A percentile compares a stretch with the other conserved stretches of the same genome.
These are phyloP conservation scores for Fissipunctia ypsillon DNA, from an alignment of 2,888 invertebrate species.

Conservation along the genomic window DNA sequence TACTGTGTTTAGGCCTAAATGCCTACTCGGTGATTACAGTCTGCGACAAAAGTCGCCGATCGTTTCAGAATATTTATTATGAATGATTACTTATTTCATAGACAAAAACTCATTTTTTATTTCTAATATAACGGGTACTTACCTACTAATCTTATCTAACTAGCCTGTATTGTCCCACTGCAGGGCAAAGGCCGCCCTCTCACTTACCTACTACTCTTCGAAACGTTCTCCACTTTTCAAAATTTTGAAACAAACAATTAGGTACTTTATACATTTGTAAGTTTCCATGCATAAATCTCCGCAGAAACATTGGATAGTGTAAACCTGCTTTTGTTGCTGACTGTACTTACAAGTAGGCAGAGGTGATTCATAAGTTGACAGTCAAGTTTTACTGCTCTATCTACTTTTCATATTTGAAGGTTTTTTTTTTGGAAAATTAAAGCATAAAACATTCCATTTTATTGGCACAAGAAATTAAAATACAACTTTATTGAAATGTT, in stretches of 20 bases:
- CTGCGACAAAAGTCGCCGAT: neutral
- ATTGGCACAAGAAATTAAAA: neutral
- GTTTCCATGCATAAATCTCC: neutral
- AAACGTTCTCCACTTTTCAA: neutral
- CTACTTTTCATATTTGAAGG: neutral
- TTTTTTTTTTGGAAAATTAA: neutral
- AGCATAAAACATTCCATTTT: neutral
- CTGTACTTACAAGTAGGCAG: neutral
- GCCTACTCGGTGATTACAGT: neutral
- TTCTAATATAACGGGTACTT: neutral
- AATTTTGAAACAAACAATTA: neutral
- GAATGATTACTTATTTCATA: neutral
- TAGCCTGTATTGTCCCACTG: neutral
- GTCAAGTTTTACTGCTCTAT: neutral
- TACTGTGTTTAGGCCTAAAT: neutral
- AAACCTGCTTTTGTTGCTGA: neutral
- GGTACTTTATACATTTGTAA: too few relatives aligned
- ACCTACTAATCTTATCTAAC: neutral
- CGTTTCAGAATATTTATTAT: neutral
- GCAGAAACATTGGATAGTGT: neutral
- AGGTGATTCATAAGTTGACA: neutral
- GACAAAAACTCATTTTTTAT: neutral
- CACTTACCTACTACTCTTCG: neutral
- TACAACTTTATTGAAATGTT: slow-evolving; percentile 26
- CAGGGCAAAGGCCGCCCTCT: neutral